Conservation (phyloP, 2,113 vertebrate genomes). For the Asarcornis scutulata region DNA sequence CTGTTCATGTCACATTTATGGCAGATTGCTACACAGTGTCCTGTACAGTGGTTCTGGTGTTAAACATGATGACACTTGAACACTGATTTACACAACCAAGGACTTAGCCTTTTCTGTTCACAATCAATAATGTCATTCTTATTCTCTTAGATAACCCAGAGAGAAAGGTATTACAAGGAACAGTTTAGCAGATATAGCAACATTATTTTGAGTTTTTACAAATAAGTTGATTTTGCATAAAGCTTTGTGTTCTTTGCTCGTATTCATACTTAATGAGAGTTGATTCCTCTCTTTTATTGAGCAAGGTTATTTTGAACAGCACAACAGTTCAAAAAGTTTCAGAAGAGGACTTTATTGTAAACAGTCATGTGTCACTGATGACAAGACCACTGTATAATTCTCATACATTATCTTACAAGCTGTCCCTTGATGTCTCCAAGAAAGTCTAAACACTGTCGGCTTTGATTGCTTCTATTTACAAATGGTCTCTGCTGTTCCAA, state of each 20-base stretch:
- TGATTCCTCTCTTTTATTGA: neutral
- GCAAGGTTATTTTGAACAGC: slow-evolving; percentile 1
- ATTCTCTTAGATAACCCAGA: neutral
- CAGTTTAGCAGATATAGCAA: neutral
- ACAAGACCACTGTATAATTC: neutral
- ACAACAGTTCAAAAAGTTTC: neutral
- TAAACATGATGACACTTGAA: neutral
- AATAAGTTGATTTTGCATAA: neutral
- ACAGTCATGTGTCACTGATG: neutral
- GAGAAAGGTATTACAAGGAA: neutral
- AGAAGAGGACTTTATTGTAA: neutral
- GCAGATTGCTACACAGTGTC: neutral
- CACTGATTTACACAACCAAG: neutral
- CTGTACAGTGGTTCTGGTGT: neutral
- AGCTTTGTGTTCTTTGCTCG: neutral
- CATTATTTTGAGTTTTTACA: neutral
- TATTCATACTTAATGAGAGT: neutral
- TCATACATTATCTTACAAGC: neutral
- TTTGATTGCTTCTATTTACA: slow-evolving; percentile 42
- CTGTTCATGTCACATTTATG: neutral
- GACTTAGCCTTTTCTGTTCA: neutral
- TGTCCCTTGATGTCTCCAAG: slow-evolving; percentile 2
- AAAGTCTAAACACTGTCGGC: neutral
- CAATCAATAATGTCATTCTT: neutral
- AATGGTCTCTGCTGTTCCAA: neutral